phyloP scores from a whole-genome alignment of 2,797 vertebrate species.

The Premnoplex brunnescens region DNA sequence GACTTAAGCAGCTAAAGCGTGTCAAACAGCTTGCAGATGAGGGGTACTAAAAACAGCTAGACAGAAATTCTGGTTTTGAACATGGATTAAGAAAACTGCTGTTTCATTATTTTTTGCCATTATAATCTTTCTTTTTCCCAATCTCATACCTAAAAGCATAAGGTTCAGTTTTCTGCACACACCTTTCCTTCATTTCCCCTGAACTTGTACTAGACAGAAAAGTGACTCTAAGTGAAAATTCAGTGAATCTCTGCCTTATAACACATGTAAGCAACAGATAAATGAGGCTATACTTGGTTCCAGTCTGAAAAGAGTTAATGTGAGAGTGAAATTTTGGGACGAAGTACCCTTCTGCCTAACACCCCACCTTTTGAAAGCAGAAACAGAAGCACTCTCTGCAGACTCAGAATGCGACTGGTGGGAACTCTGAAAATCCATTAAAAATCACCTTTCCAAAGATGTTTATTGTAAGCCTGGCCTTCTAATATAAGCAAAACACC shows the following conservation, averaged over 20 bases:
- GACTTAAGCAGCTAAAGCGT: neutral
- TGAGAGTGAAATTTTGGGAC: neutral
- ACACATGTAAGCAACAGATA: accelerated
- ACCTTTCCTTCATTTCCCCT: neutral
- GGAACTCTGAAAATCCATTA: neutral
- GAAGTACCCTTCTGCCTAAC: neutral
- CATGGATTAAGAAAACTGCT: neutral
- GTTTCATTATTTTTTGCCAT: neutral
- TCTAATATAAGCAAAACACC: neutral
- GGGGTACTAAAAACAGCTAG: neutral
- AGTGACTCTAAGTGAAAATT: neutral
- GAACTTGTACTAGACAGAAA: neutral
- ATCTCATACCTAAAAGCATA: neutral
- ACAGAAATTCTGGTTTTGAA: neutral
- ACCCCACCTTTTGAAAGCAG: neutral
- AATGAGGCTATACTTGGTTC: neutral
- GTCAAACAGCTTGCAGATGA: neutral
- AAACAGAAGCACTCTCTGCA: neutral
- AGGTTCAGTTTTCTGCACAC: neutral
- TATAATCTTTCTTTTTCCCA: neutral
- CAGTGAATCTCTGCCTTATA: neutral
- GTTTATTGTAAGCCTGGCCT: neutral
- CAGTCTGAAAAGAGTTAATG: neutral
- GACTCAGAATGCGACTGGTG: neutral
- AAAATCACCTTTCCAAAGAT: neutral